Conservation (phyloP, 1,140 invertebrate genomes). For the Sipha flava region DNA sequence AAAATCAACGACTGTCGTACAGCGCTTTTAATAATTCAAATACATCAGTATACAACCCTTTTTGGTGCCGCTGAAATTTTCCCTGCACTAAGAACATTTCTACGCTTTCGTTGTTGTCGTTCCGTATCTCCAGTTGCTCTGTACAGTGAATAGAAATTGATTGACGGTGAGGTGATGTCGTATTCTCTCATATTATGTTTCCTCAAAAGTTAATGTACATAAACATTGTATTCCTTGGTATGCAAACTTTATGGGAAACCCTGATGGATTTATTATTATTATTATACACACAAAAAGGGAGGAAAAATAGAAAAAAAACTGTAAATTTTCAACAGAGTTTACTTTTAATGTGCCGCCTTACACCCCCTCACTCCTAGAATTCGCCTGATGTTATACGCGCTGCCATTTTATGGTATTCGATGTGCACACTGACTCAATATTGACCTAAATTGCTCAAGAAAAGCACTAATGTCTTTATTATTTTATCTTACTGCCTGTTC, state of each 20-base stretch:
- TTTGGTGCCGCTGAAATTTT: not conserved
- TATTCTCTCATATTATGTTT: not conserved
- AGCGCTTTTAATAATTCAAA: not conserved
- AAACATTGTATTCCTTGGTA: not conserved
- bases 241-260: not conserved
- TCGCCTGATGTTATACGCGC: too few relatives aligned
- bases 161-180: not conserved
- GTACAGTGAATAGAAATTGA: slow-evolving; percentile 12
- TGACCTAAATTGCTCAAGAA: slow-evolving; percentile 7
- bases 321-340: not conserved
- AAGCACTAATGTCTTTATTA: slow-evolving; percentile 21
- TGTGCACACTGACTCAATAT: not conserved
- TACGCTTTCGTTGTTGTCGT: not conserved
- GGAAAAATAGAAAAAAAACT: not conserved
- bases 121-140: not conserved
- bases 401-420: not conserved
- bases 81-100: not conserved
- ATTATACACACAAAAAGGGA: not conserved
- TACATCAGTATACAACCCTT: not conserved
- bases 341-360: not conserved
- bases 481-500: slow-evolving; percentile 17
- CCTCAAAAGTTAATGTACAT: not conserved
- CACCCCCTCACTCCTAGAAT: not conserved
- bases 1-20: not conserved
- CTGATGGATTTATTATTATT: not conserved